Evolutionary conservation across 2,888 invertebrate species (phyloP), one percentile per base, ranked within the genome.

Genomic region (Patella depressa): DNA sequence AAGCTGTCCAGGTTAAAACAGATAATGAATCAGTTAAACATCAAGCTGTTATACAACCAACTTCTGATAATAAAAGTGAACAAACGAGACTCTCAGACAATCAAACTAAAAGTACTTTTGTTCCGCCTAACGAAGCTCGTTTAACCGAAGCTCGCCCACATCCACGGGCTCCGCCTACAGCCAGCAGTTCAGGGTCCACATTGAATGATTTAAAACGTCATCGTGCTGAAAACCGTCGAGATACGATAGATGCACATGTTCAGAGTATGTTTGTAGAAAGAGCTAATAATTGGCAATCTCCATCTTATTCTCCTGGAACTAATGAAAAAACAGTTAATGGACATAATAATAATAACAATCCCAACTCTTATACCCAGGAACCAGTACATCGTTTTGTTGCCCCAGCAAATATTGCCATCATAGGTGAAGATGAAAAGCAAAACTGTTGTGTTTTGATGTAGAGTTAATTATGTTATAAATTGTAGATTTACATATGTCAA

Each of bases 201-300:
- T 70, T 75, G n/a, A 78, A 57, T 69, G 79, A 79, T 69, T 73
- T 77, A n/a, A 76, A 77, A 75, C 74, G 69, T 53, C 76, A 72
- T 11, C 72, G 75, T 2, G 80, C 83, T 59, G 82, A 79, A 53
- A 79, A 80, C 19, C 78, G 76, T 55, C 74, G 78, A 74, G 83
- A 83, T 70, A 83, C 82, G 71, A 71, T 85, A 24, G 87, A 87
- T 76, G 83, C 84, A 29, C 85, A 87, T 45, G 84, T 88, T n/a
- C 86, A 87, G 75, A 85, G 84, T 72, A 83, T 88, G 83, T 88
- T 89, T 80, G 76, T 89, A 34, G 80, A 82, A 45, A 86, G 85
- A 12, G 15, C 69, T 15, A 17, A 65, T 7, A 34, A 29, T 15
- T 73, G 59, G 15, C 69, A 71, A 45, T 55, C 72, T 9, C 71